Base-by-base conservation (phyloP, 2,888 invertebrate species). In the Altica lythri region DNA sequence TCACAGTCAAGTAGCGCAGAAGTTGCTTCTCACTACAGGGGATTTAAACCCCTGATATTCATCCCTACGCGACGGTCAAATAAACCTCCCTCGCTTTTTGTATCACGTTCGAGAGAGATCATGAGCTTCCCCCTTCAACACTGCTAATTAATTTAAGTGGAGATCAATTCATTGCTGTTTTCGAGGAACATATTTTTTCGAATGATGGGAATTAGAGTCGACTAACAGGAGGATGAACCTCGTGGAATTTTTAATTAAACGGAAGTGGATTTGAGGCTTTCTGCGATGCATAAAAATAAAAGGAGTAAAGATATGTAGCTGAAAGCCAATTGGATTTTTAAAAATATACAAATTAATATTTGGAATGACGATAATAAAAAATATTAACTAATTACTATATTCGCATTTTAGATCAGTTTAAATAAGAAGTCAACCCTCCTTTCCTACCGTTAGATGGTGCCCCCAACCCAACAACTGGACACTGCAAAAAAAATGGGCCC, bases 111-210 rank as follows among this genome's bases (percentile, higher is more conserved):
- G 57, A 48, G 56, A 51, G 56, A 63, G 63, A 62, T 62, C 62
- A 61, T 59, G 60, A 60, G 57, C 60, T 52, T 57, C 54, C 57
- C 55, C 60, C 60, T 62, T 64, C 61, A 22, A 64, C 61, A 53
- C 55, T 55, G 52, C 63, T 65, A 67, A 68, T 68, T 66, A 67
- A 65, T 66, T 68, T 64, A 64, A 65, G 63, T 61, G 60, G 47
- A 42, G 56, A 57, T 60, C 57, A 50, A 57, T 60, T 60, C 46
- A 52, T 52, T 53, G 52, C 42, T 40, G 22, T 54, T 49, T 55
- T 48, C 19, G 27, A 32, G 34, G 32, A 42, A 42, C 47, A 47
- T 40, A 46, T 53, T 53, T 45, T 40, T 13, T 8, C 30, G 17
- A 29, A 27, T 14, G 35, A 16, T 5, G 35, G 25, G 10, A 17